A percentile compares a stretch with the other conserved stretches of the same genome.
Conservation (phyloP, 2,113 vertebrate genomes). For the Collichthys lucidus region DNA sequence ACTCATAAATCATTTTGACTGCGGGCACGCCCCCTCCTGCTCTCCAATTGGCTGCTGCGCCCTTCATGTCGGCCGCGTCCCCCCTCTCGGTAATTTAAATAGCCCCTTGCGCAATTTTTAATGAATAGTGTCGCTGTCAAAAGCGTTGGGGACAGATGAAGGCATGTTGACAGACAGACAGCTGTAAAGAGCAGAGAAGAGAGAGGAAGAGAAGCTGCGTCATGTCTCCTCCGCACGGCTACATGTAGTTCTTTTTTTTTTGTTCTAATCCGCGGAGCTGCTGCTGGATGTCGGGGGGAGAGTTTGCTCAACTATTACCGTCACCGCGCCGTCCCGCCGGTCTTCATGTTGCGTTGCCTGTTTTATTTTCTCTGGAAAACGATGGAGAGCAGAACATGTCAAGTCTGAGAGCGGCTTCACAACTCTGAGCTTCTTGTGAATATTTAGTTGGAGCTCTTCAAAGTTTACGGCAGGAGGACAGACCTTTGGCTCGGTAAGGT, state of each 20-base stretch:
- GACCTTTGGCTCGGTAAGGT: constrained; percentile 59
- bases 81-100: constrained; percentile 69
- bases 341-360: background rate
- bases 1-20: constrained; percentile 77
- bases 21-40: constrained; percentile 68
- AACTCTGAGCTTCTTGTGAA: constrained; percentile 9
- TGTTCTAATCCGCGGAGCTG: background rate
- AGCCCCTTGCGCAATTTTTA: constrained; percentile 63
- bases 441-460: background rate
- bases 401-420: constrained; percentile 14
- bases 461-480: constrained; percentile 54
- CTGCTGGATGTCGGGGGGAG: constrained; percentile 51
- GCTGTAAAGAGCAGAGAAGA: background rate
- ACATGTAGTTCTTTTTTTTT: constrained; percentile 6
- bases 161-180: constrained; percentile 8
- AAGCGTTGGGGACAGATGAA: constrained; percentile 2
- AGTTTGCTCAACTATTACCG: constrained; percentile 42
- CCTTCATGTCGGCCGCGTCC: constrained; percentile 50
- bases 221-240: constrained; percentile 15
- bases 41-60: constrained; percentile 69
- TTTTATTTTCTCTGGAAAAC: background rate
- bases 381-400: constrained; percentile 25
- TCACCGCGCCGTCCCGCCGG: constrained; percentile 1
- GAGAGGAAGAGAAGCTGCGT: constrained; percentile 33
- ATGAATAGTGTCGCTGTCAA: constrained; percentile 73